Evolutionary conservation across 2,888 invertebrate genomes (phyloP).

Genomic region (Orthosia gracilis): DNA sequence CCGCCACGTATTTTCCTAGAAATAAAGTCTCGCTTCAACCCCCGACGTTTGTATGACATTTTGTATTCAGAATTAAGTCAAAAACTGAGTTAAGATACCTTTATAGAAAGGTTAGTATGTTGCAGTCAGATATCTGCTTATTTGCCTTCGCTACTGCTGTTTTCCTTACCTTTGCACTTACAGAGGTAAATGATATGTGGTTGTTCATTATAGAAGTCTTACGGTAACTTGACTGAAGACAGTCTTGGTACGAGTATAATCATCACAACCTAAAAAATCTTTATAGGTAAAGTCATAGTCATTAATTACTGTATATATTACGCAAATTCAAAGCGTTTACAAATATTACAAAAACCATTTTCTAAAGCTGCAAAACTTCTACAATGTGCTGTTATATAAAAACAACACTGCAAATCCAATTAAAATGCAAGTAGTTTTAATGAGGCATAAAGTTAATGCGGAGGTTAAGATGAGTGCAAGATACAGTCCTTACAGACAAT

Average conservation of each 20-base stretch:
- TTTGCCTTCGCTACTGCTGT: neutral
- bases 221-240: neutral
- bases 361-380: neutral
- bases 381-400: neutral
- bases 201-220: neutral
- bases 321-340: neutral
- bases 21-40: conserved; percentile 58
- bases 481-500: conserved; percentile 57
- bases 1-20: conserved; percentile 55
- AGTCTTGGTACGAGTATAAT: neutral
- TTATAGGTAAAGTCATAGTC: no score
- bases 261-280: neutral
- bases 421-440: conserved; percentile 64
- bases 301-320: neutral
- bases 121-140: neutral
- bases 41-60: conserved; percentile 26
- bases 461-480: conserved; percentile 60
- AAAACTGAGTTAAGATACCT: neutral
- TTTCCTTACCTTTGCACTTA: neutral
- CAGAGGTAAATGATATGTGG: neutral
- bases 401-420: conserved; percentile 43
- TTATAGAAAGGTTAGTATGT: neutral
- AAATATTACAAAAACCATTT: neutral
- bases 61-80: neutral
- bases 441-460: conserved; percentile 56